These are phyloP conservation scores for Leptocoma aspasia DNA, from an alignment of 2,113 vertebrate species.

Conservation along the genomic window DNA sequence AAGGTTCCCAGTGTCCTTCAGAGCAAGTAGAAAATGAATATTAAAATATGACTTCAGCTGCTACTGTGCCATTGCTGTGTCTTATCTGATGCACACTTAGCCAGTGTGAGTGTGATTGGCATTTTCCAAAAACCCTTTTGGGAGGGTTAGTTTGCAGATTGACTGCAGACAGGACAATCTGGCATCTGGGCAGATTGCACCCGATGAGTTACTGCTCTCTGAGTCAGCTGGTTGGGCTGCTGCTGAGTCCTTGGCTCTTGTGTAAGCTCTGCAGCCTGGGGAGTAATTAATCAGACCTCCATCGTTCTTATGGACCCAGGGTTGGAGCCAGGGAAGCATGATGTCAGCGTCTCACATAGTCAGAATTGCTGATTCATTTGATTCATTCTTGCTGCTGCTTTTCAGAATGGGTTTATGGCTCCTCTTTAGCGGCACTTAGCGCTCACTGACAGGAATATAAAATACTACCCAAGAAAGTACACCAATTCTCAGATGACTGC, in stretches of 20 bases:
- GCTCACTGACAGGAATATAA: neutral
- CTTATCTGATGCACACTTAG: neutral
- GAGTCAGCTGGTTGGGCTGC: slow-evolving; percentile 18
- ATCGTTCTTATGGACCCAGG: neutral
- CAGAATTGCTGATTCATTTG: slow-evolving; percentile 13
- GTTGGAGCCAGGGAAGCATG: neutral
- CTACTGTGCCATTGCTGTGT: neutral
- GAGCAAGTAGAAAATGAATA: neutral
- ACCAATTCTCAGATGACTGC: neutral
- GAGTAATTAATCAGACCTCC: slow-evolving; percentile 18
- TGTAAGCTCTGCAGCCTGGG: neutral
- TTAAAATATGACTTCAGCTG: neutral
- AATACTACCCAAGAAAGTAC: neutral
- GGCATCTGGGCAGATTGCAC: neutral
- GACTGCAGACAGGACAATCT: neutral
- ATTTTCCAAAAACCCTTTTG: neutral
- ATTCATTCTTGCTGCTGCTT: neutral
- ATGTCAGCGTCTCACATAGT: neutral
- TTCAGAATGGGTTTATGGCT: neutral
- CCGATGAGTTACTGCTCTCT: neutral
- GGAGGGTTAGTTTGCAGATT: neutral
- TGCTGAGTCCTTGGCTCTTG: neutral
- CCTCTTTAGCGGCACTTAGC: neutral
- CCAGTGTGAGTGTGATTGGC: neutral
- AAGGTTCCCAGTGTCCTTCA: neutral